Evolutionary conservation across 2,888 invertebrate genomes (phyloP), one percentile per base, ranked within the genome.

Genomic region (Torymus auratus): DNA sequence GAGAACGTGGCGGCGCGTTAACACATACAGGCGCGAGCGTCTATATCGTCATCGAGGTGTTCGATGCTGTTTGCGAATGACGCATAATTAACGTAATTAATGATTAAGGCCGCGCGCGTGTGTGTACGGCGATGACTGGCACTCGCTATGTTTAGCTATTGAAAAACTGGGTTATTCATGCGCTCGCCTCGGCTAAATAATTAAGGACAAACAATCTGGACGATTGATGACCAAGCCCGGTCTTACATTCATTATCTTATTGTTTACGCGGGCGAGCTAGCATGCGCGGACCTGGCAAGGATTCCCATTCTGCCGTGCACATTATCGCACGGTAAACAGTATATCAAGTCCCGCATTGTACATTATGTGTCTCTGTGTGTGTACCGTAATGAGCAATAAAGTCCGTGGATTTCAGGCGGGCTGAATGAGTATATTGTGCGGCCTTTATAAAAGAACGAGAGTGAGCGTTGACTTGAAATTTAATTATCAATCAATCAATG

Each of bases 81-180:
- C 64, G 73, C 74, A 60, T 67, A 73, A 79, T 79, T 82, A 75
- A 78, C 68, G 53, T 64, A 68, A 72, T 79, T 72, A 68, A 72
- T 69, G 70, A 78, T 78, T 58, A 68, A 72, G 28, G 73, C 58
- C 58, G 64, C 17, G 28, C 11, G 3, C 7, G 52, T 67, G 28
- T 60, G 50, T 52, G 14, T 53, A 53, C 23, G 7, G 7, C n/a
- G 15, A 53, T 20, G 77, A 60, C 20, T 53, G 52, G 14, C 55
- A 14, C 41, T 41, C 55, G 20, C 52, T 41, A 10, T 64, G 58
- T 53, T 75, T 53, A 28, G 62, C 7, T 20, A 15, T 62, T 28
- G 58, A 60, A 70, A 73, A 75, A 75, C 14, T 73, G 60, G 70
- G 53, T 60, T 65, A 75, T 67, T 73, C 73, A 13, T 23, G 61